These are phyloP conservation scores for Fragum fragum DNA, from an alignment of 2,888 invertebrate species.

Conservation along the genomic window DNA sequence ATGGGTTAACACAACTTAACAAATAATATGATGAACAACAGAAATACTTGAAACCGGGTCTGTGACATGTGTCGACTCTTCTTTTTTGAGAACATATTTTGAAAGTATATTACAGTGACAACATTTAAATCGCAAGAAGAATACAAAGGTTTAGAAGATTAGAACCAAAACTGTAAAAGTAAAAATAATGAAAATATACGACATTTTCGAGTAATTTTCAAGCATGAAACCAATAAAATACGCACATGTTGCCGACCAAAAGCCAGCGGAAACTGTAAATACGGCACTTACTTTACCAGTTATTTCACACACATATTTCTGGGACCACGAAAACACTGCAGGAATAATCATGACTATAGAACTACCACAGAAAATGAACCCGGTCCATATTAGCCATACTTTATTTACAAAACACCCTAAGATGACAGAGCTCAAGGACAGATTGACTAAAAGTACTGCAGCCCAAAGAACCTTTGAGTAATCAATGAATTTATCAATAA, in stretches of 20 bases:
- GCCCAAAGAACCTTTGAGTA: background rate
- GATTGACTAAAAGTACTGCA: background rate
- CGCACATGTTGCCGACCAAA: background rate
- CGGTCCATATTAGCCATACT: background rate
- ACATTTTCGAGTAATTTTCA: background rate
- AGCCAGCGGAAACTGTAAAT: background rate
- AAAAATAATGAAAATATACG: background rate
- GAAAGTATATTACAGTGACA: no score
- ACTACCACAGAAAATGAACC: background rate
- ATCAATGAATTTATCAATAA: background rate
- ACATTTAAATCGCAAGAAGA: background rate
- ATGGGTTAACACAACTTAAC: no score
- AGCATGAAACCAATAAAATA: background rate
- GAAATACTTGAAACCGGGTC: no score
- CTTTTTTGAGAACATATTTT: no score
- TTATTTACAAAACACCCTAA: background rate
- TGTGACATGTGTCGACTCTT: no score
- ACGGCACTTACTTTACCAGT: slow-evolving; percentile 1
- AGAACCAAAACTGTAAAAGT: background rate
- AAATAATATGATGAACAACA: no score
- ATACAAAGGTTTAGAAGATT: background rate
- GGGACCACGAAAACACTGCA: background rate
- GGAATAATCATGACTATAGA: background rate
- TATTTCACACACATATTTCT: slow-evolving; percentile 7
- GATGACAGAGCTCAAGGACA: background rate